phyloP scores from a whole-genome alignment of 2,888 invertebrate genomes.

The Lithophane socia region DNA sequence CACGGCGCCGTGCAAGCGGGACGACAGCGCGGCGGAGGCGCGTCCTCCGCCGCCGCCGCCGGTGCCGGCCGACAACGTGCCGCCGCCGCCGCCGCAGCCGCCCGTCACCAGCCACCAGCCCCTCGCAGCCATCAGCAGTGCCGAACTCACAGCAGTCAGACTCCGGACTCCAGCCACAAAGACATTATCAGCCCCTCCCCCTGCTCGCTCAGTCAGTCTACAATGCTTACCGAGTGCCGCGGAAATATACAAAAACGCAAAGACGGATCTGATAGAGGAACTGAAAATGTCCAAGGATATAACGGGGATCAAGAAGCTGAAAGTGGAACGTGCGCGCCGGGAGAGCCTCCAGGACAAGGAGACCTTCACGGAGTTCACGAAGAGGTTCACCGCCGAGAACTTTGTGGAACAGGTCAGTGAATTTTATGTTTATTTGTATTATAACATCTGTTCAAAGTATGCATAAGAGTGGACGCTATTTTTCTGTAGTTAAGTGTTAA shows the following conservation, averaged over 20 bases:
- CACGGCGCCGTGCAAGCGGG: constrained; percentile 91
- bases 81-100: constrained; percentile 83
- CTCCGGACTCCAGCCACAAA: constrained; percentile 94
- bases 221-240: constrained; percentile 92
- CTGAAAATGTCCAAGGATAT: constrained; percentile 97
- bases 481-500: not conserved
- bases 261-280: constrained; percentile 97
- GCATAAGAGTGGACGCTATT: constrained; percentile 46
- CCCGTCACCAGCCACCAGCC: constrained; percentile 90
- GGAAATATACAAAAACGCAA: constrained; percentile 93
- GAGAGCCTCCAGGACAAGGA: constrained; percentile 96
- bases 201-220: constrained; percentile 93
- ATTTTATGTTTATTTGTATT: constrained; percentile 59
- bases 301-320: constrained; percentile 97
- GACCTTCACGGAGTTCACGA: constrained; percentile 95
- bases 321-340: constrained; percentile 96
- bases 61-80: constrained; percentile 78
- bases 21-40: constrained; percentile 91
- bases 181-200: constrained; percentile 95
- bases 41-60: constrained; percentile 90
- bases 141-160: constrained; percentile 96
- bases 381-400: constrained; percentile 95
- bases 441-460: constrained; percentile 13
- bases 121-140: constrained; percentile 96
- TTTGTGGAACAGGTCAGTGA: constrained; percentile 96